These are phyloP conservation scores for Tanypteryx hageni DNA, from an alignment of 2,888 invertebrate species.

Conservation along the genomic window DNA sequence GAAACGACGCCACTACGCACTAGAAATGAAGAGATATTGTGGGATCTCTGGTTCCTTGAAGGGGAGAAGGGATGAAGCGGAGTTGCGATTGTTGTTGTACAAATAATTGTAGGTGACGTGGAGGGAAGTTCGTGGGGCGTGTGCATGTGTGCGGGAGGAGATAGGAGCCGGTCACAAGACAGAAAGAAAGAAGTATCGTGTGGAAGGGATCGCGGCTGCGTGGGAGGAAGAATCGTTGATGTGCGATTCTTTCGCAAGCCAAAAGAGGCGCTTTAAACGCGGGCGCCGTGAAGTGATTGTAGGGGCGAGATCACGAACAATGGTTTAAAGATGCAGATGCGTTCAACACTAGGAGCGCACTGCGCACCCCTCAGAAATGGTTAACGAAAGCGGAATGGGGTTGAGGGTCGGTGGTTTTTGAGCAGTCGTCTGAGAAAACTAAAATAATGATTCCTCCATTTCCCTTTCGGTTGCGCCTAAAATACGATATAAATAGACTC, in stretches of 20 bases:
- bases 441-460: not conserved
- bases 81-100: not conserved
- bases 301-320: not conserved
- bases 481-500: too few species aligned
- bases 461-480: too few species aligned
- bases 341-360: not conserved
- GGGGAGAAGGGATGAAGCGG: not conserved
- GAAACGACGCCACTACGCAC: not conserved
- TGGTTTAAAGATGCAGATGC: constrained; percentile 30
- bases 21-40: not conserved
- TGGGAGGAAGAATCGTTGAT: not conserved
- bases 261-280: not conserved
- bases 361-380: not conserved
- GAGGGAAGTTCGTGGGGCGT: not conserved
- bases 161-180: too few species aligned
- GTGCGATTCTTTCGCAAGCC: not conserved
- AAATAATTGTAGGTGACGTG: not conserved
- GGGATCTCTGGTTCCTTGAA: not conserved
- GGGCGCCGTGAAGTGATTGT: not conserved
- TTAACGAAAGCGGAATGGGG: not conserved
- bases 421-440: not conserved
- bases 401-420: not conserved
- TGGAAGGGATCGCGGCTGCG: too few species aligned
- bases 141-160: too few species aligned
- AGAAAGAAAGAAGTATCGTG: too few species aligned